A percentile compares a stretch with the other conserved stretches of the same genome.
phyloP scores from a whole-genome alignment of 2,113 vertebrate species.

The Pachyramphus minor region DNA sequence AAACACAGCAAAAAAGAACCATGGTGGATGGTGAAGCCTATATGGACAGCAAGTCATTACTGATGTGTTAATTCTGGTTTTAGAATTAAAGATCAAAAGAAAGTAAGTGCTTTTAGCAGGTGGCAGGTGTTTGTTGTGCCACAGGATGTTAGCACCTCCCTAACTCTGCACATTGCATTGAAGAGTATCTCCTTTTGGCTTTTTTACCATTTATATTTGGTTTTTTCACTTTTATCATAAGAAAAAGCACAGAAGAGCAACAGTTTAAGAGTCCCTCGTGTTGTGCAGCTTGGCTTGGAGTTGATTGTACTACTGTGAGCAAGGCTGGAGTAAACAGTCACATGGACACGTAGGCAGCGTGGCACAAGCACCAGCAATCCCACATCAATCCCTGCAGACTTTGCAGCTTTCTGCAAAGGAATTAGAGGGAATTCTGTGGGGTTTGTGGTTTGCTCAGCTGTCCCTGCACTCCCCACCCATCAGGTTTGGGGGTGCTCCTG shows the following conservation, averaged over 20 bases:
- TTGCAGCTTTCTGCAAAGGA: neutral
- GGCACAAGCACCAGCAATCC: fast-evolving
- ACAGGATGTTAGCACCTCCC: neutral
- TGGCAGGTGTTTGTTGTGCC: neutral
- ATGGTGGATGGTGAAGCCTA: neutral
- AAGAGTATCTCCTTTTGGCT: fast-evolving
- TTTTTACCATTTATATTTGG: neutral
- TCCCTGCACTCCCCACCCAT: fast-evolving
- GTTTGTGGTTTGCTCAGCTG: neutral
- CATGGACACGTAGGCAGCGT: fast-evolving
- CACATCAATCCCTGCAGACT: neutral
- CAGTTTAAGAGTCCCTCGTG: fast-evolving
- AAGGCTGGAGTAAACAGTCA: fast-evolving
- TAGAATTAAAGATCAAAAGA: neutral
- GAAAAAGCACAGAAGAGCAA: neutral
- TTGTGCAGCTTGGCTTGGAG: neutral
- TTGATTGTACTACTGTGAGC: fast-evolving
- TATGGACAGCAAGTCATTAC: fast-evolving
- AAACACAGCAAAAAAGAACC: fast-evolving
- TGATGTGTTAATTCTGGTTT: fast-evolving
- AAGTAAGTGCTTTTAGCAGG: fast-evolving
- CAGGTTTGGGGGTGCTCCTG: neutral
- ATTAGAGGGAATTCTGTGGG: fast-evolving
- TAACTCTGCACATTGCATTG: fast-evolving
- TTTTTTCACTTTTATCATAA: fast-evolving